These are phyloP conservation scores for Galagoides demidoff DNA, from an alignment of 2,797 vertebrate species.

Conservation along the genomic window DNA sequence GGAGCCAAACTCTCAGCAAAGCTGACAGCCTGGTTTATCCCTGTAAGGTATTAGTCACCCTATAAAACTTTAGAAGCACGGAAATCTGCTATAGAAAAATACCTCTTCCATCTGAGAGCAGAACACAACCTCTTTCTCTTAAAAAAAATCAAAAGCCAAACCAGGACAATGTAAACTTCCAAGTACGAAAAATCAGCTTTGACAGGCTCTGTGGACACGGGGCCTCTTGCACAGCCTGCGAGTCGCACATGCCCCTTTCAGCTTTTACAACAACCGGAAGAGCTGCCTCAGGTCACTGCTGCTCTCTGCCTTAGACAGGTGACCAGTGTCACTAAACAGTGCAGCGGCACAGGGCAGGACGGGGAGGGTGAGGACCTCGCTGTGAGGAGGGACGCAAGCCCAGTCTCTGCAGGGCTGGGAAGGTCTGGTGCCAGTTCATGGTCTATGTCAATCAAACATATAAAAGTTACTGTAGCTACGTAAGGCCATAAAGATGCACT, in stretches of 20 bases:
- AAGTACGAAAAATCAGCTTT: slow-evolving; percentile 47
- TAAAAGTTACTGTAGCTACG: slow-evolving; percentile 85
- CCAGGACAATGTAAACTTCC: not conserved
- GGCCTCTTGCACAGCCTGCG: not conserved
- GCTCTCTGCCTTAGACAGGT: slow-evolving; percentile 9
- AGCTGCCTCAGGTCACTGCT: slow-evolving; percentile 32
- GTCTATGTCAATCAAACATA: slow-evolving; percentile 90
- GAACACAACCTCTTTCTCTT: not conserved
- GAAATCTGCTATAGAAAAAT: slow-evolving; percentile 53
- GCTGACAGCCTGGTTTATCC: slow-evolving; percentile 64
- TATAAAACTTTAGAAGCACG: slow-evolving; percentile 61
- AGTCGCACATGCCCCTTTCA: slow-evolving; percentile 44
- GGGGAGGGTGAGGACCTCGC: slow-evolving; percentile 62
- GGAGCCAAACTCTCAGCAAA: slow-evolving; percentile 65
- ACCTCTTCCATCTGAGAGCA: slow-evolving; percentile 51
- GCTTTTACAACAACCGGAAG: slow-evolving; percentile 72
- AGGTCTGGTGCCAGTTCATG: slow-evolving; percentile 84
- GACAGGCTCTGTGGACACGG: slow-evolving; percentile 49
- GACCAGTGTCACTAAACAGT: not conserved
- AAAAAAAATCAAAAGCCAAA: slow-evolving; percentile 63
- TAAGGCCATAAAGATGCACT: slow-evolving; percentile 89
- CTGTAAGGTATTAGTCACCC: slow-evolving; percentile 60
- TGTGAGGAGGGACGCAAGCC: too few relatives aligned
- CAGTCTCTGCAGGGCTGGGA: slow-evolving; percentile 54
- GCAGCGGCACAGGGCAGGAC: not conserved